These are phyloP conservation scores for Antigone vipio DNA, from an alignment of 2,113 vertebrate genomes.

Conservation along the genomic window DNA sequence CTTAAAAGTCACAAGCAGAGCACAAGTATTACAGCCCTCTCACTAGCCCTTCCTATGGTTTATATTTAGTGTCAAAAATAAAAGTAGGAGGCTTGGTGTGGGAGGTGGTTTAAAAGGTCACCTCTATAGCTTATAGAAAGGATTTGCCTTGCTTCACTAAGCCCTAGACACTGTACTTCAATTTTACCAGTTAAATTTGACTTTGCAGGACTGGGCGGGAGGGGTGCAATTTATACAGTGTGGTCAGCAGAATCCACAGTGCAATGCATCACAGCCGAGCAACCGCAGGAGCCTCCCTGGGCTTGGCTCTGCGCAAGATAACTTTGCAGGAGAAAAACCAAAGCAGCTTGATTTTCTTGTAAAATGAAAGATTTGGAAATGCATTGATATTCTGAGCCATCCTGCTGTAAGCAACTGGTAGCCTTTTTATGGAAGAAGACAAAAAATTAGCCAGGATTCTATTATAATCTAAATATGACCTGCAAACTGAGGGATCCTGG, in stretches of 20 bases:
- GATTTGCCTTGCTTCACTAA: conserved; percentile 27
- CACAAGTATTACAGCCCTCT: background rate
- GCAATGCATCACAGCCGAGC: background rate
- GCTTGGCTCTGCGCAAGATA: background rate
- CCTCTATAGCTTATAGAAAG: conserved; percentile 5
- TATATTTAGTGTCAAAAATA: background rate
- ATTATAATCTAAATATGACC: background rate
- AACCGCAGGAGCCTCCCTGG: background rate
- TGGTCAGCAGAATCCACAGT: background rate
- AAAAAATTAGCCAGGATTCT: background rate
- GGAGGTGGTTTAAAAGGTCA: conserved; percentile 17
- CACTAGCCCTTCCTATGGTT: background rate
- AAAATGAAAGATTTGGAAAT: background rate
- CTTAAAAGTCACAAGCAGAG: background rate
- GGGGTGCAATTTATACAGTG: background rate
- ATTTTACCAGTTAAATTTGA: background rate
- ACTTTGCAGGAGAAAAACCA: background rate
- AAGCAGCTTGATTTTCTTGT: background rate
- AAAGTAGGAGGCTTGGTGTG: background rate
- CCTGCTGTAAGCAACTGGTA: background rate
- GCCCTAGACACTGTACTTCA: conserved; percentile 10
- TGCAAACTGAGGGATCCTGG: background rate
- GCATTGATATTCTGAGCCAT: background rate
- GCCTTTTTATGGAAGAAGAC: background rate
- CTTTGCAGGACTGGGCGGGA: background rate